Conservation (phyloP, 2,888 invertebrate species). For the Tenthredo distinguenda region DNA sequence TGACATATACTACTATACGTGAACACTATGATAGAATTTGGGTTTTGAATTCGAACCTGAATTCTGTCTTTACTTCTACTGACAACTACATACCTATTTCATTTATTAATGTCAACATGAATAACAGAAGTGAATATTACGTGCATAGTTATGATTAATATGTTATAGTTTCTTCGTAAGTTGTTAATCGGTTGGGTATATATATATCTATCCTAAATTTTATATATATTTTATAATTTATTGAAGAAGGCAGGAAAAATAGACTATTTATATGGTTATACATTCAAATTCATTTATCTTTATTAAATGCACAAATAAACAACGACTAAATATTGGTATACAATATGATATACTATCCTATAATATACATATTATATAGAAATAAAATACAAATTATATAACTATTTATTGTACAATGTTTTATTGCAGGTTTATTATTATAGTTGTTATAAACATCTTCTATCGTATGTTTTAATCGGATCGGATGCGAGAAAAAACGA, state of each 20-base stretch:
- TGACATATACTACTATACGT: neutral
- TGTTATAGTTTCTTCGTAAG: neutral
- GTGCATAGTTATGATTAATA: neutral
- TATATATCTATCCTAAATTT: neutral
- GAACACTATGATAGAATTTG: neutral
- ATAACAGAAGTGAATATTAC: neutral
- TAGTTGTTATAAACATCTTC: neutral
- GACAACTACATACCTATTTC: neutral
- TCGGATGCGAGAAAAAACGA: neutral
- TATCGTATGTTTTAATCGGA: neutral
- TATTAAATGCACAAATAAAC: slow-evolving; percentile 6
- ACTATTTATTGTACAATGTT: slow-evolving; percentile 38
- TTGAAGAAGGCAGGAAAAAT: neutral
- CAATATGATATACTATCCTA: neutral
- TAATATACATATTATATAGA: neutral
- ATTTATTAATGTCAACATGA: neutral
- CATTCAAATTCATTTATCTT: neutral
- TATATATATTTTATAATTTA: neutral
- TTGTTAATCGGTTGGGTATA: neutral
- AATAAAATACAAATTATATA: slow-evolving; percentile 24
- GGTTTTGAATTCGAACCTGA: neutral
- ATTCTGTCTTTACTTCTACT: neutral
- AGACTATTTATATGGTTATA: neutral
- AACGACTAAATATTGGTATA: slow-evolving; percentile 32
- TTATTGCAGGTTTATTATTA: slow-evolving; percentile 10